Evolutionary conservation across 2,797 vertebrate species (phyloP).

Genomic region (Setipinna tenuifilis): DNA sequence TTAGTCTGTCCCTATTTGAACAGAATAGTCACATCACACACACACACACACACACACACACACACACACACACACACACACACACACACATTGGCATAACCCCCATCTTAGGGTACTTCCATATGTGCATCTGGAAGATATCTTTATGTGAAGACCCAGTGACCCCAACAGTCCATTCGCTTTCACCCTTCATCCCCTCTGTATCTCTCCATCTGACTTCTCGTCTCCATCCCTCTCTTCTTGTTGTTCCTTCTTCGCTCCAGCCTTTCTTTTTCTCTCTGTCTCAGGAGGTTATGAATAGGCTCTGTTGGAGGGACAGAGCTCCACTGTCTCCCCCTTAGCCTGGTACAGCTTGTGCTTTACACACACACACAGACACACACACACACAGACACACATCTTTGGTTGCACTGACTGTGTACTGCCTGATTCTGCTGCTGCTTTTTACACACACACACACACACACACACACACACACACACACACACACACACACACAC

Average conservation of each 20-base stretch:
- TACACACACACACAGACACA: background rate
- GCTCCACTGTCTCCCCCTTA: constrained; percentile 37
- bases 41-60: constrained; percentile 47
- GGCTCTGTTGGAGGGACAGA: constrained; percentile 29
- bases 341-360: constrained; percentile 67
- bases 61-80: constrained; percentile 28
- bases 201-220: constrained; percentile 25
- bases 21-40: background rate
- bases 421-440: too few relatives aligned
- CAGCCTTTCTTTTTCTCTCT: constrained; percentile 36
- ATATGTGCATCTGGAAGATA: background rate
- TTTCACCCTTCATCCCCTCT: background rate
- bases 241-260: constrained; percentile 3
- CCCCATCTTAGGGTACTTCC: background rate
- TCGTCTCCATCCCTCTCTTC: background rate
- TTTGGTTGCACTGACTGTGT: too few relatives aligned
- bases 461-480: constrained; percentile 28
- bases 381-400: too few relatives aligned
- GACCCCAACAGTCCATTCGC: background rate
- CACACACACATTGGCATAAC: background rate
- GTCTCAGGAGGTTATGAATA: constrained; percentile 42
- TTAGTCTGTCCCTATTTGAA: constrained; percentile 36
- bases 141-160: background rate
- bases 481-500: constrained; percentile 31
- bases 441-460: background rate